These are phyloP conservation scores for Hermodice carunculata DNA, from an alignment of 2,888 invertebrate species.

Conservation along the genomic window DNA sequence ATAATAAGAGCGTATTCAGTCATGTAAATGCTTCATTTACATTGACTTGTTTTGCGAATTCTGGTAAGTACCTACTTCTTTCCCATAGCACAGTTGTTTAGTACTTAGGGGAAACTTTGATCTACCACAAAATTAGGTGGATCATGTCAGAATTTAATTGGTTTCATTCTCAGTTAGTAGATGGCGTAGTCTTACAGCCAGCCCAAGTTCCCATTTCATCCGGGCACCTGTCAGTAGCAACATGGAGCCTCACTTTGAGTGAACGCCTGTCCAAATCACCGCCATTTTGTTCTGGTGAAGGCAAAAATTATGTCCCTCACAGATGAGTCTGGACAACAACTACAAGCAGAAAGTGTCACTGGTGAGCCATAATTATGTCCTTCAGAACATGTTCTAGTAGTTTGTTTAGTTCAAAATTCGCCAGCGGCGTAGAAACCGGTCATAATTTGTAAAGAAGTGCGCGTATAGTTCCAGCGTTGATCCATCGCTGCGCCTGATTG, in stretches of 20 bases:
- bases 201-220: no score
- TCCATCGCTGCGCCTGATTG: background rate
- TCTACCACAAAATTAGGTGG: no score
- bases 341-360: conserved; percentile 30
- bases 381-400: background rate
- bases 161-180: no score
- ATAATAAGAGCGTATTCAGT: no score
- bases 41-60: no score
- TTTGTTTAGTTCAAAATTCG: background rate
- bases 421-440: background rate
- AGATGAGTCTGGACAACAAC: conserved; percentile 22
- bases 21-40: no score
- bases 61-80: no score
- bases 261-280: conserved; percentile 28
- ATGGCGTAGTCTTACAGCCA: no score
- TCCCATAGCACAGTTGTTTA: no score
- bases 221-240: background rate
- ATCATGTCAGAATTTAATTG: no score
- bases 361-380: conserved; percentile 19
- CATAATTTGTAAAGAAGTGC: background rate
- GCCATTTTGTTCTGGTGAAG: conserved; percentile 36
- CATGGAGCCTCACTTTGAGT: conserved; percentile 28
- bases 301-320: conserved; percentile 34
- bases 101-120: no score
- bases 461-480: conserved; percentile 11